phyloP scores from a whole-genome alignment of 2,113 vertebrate species.

The Rhabdornis inornatus region DNA sequence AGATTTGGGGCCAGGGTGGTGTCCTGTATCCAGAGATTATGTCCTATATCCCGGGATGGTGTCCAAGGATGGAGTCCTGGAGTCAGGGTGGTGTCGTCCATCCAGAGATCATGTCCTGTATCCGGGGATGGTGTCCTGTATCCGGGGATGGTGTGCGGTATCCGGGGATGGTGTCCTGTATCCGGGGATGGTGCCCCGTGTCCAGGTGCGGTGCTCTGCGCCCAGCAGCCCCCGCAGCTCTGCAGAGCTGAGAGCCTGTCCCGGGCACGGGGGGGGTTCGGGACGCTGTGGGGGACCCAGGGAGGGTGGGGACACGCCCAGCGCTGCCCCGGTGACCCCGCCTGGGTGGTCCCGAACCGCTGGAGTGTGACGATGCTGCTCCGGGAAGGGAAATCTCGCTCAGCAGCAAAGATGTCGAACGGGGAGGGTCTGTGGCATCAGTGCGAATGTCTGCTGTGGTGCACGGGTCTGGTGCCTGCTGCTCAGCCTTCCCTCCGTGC shows the following conservation, averaged over 20 bases:
- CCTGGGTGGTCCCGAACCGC: accelerated
- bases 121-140: too few relatives aligned
- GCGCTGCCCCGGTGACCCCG: background rate
- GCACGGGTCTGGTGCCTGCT: background rate
- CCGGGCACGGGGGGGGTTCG: background rate
- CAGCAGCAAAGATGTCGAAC: background rate
- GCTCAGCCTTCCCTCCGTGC: accelerated
- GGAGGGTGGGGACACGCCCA: accelerated
- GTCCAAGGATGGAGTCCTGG: too few relatives aligned
- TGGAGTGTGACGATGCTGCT: accelerated
- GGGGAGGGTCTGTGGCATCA: accelerated
- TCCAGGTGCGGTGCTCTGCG: background rate
- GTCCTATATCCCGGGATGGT: background rate
- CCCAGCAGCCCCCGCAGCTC: background rate
- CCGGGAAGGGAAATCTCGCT: background rate
- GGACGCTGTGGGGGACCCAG: accelerated
- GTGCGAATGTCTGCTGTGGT: accelerated
- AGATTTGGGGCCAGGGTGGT: background rate
- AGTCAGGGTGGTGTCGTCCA: too few relatives aligned
- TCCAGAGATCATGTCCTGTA: background rate
- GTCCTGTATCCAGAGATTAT: background rate
- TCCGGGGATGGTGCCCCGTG: too few relatives aligned
- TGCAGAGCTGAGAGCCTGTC: background rate
- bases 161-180: too few relatives aligned
- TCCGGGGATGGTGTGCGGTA: background rate